Evolutionary conservation across 2,797 vertebrate genomes (phyloP).

Genomic region (Leucoraja ocellata): DNA sequence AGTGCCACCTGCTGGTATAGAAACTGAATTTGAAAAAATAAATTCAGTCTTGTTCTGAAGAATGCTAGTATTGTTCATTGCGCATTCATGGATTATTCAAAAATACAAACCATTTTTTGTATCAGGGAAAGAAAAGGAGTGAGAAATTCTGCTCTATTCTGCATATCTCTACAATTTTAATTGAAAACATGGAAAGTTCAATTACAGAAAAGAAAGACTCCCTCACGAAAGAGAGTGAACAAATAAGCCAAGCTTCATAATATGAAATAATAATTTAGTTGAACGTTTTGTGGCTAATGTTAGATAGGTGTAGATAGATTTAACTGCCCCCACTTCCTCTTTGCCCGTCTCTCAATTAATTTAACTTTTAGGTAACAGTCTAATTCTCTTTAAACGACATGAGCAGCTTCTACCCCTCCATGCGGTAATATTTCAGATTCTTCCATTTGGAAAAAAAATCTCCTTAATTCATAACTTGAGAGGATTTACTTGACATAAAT

Average conservation of each 20-base stretch:
- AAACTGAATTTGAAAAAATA: background rate
- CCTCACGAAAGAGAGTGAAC: background rate
- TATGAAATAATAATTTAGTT: background rate
- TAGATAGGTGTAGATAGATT: background rate
- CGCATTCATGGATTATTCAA: background rate
- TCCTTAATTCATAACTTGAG: background rate
- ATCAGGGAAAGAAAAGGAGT: background rate
- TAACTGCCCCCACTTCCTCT: background rate
- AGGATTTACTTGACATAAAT: background rate
- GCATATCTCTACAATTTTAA: background rate
- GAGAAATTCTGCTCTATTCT: background rate
- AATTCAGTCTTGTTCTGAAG: background rate
- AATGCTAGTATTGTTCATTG: no score
- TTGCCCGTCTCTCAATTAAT: background rate
- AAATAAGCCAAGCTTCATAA: background rate
- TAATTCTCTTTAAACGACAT: background rate
- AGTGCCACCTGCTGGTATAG: constrained; percentile 27
- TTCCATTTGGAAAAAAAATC: background rate
- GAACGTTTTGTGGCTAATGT: background rate
- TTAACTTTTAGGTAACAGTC: background rate
- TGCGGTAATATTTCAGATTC: background rate
- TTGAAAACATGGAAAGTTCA: background rate
- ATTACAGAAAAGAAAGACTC: background rate
- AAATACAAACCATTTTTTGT: background rate
- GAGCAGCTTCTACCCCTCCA: background rate